These are phyloP conservation scores for Notodonta dromedarius DNA, from an alignment of 2,888 invertebrate species.

Conservation along the genomic window DNA sequence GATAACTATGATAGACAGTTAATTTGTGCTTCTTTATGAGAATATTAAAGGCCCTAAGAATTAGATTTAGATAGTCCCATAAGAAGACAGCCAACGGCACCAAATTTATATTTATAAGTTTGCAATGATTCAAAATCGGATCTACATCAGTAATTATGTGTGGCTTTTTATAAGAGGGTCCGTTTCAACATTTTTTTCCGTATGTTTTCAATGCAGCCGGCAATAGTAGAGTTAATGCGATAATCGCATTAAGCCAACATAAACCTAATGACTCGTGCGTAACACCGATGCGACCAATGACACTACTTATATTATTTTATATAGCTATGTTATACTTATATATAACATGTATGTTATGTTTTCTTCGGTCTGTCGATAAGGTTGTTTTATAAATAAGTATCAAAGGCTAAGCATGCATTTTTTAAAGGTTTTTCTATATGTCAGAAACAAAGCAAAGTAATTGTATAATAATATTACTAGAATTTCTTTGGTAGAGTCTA, in stretches of 20 bases:
- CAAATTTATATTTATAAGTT: no score
- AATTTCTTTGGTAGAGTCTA: no score
- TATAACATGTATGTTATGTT: not conserved
- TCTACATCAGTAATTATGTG: no score
- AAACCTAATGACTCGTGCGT: constrained; percentile 14
- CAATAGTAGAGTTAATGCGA: constrained; percentile 20
- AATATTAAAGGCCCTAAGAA: no score
- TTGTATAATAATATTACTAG: no score
- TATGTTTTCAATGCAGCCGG: not conserved
- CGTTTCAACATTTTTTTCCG: not conserved
- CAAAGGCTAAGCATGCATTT: not conserved
- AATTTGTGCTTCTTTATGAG: no score
- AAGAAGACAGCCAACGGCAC: no score
- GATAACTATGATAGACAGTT: no score
- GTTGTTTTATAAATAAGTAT: not conserved
- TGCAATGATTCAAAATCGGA: no score
- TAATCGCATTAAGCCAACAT: constrained; percentile 26
- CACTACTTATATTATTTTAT: not conserved
- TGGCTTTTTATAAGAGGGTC: not conserved
- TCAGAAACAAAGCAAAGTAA: no score
- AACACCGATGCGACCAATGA: constrained; percentile 5
- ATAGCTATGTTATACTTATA: not conserved
- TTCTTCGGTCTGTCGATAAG: not conserved
- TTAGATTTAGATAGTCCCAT: no score
- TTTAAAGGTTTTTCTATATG: not conserved